Base-by-base conservation (phyloP, 2,888 invertebrate genomes). In the Rhorus exstirpatorius region DNA sequence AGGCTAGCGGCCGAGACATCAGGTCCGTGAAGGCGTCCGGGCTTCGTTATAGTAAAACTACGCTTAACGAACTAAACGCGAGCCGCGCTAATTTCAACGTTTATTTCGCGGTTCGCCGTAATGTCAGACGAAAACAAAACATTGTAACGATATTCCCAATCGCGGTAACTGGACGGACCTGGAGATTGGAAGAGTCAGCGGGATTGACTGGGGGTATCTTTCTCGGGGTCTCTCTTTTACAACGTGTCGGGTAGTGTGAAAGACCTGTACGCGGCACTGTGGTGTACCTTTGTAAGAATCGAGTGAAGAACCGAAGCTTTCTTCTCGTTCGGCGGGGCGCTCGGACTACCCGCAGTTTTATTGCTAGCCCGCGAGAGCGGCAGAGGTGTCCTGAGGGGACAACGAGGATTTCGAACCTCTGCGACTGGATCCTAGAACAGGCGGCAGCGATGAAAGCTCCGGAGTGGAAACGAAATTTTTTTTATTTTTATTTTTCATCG, bases 1-100 rank as follows among this genome's bases (percentile, higher is more conserved):
- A 90, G 92, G 89, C 89, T 90, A 90, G 92, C 90, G 87, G 86
- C 86, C 87, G 86, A 88, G 87, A 86, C 87, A 86, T 88, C 89
- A 88, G 88, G 89, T 85, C 83, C 81, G 83, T 80, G 70, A 58
- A 83, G 75, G 76, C 82, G 83, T 83, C 80, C 78, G 65, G 71
- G 74, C 67, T 83, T 72, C 67, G 70, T n/a, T 71, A 67, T 74
- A 83, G 67, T 80, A 68, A 79, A 82, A 77, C 82, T 7, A 55
- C 71, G 70, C 35, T 51, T 38, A 71, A 71, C 75, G 60, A 58
- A 31, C 35, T 31, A 55, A 80, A 21, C 74, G 68, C 60, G 53
- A 63, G 67, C 35, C 35, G 38, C 83, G 79, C 58, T 7, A 68
- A 53, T 51, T 44, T 19, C 35, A 41, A 74, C 74, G 41, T 61